Base-by-base conservation (phyloP, 2,888 invertebrate species). In the Cheilosia impressa region DNA sequence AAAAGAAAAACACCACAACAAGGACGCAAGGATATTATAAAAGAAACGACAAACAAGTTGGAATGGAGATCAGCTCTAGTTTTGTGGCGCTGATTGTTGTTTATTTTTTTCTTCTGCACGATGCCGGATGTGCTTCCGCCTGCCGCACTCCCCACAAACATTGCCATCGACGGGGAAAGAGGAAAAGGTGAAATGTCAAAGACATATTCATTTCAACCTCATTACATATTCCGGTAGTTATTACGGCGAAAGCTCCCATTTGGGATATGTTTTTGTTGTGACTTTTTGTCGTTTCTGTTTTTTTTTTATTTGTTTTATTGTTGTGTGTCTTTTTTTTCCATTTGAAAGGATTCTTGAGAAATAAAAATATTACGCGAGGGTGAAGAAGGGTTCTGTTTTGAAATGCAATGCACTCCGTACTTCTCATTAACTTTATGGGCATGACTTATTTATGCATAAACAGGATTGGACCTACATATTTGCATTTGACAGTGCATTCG, bases 141-240 rank as follows among this genome's bases (percentile, higher is more conserved):
- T 65, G 65, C 50, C 50, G 38, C 4, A 24, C 13, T 15, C 10
- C 19, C 4, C 13, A 58, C 15, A 47, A 10, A 68, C 52, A 38
- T 22, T 13, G 15, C 15, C 9, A 19, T 34, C 13, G n/a, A 2
- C 4, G 27, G 38, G 17, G 22, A 3, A 9, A 15, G 22, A 17
- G 75, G 43, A 58, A 78, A 65, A 78, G 78, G 71, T 78, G 65
- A 78, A 78, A 78, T 78, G 78, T 78, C 78, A 78, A 78, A 78
- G 71, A 78, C 78, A 78, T 77, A 77, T 78, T 78, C 78, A 78
- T 78, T 78, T 78, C 71, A 63, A 71, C 78, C 65, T 71, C 71
- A 78, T 78, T 78, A 78, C 71, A 55, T 78, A 78, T 78, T 78
- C 78, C 78, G 63, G 78, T 71, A 63, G 78, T 78, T 78, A 71